Base-by-base conservation (phyloP, 2,888 invertebrate species). In the Campaea margaritaria region DNA sequence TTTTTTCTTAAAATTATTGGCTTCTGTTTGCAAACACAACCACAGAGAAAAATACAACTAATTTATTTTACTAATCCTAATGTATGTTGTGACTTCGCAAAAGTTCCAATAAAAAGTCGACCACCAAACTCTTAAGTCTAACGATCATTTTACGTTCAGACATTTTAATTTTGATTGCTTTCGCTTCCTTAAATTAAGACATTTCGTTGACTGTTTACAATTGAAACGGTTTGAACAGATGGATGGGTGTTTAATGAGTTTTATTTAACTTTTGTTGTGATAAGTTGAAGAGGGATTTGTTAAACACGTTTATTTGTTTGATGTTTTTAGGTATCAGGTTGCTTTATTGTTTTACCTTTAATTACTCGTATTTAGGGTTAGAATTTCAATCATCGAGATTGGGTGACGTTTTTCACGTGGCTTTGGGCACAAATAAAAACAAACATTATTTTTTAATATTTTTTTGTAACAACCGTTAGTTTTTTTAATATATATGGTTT, bases 101-200 rank as follows among this genome's bases (percentile, higher is more conserved):
- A 54, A 49, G 44, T 28, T 41, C 34, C 36, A 48, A 52, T 60
- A 43, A 54, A 60, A 54, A 21, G n/a, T 16, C 53, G 27, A 56
- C 60, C 55, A 51, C 51, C 55, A 54, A 56, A 47, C 34, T 58
- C 27, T 55, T 51, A 16, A 60, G 55, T 51, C 50, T 51, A 60
- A 55, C 55, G 55, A 51, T 56, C 55, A 16, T 52, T 61, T 73
- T 58, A 55, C 63, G 63, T 62, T 62, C 58, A 58, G 62, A 65
- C 62, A 47, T 14, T 52, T 52, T 58, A 50, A 70, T 74, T 70
- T 66, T 61, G 61, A 73, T 74, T 66, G 69, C 71, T 67, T 60
- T 62, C 64, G 70, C 72, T 76, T 79, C 75, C 76, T 75, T 73
- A 79, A 81, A 83, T 84, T 69, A 82, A 84, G 84, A 83, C 83